Conservation (phyloP, 1,140 invertebrate genomes). For the Cotesia vestalis region DNA sequence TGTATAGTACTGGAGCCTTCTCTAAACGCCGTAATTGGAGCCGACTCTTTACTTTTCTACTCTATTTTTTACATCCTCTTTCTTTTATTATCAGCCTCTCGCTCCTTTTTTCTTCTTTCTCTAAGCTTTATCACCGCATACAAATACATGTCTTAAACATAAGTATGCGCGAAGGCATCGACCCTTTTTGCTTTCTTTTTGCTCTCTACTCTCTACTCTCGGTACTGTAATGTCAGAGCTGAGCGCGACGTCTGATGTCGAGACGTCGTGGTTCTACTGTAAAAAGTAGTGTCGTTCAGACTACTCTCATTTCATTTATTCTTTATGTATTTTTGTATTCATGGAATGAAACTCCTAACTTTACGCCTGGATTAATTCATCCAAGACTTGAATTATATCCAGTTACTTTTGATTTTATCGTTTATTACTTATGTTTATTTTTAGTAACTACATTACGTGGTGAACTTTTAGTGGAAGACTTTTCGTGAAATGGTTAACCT, state of each 20-base stretch:
- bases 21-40: slow-evolving; percentile 60
- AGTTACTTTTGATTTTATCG: too few relatives aligned
- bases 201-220: neutral
- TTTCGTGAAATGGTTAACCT: too few relatives aligned
- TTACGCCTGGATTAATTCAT: too few relatives aligned
- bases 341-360: too few relatives aligned
- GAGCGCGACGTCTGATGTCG: neutral
- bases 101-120: slow-evolving; percentile 1
- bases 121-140: slow-evolving; percentile 12
- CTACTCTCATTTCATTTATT: too few relatives aligned
- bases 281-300: too few relatives aligned
- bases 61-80: slow-evolving; percentile 7
- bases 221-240: too few relatives aligned
- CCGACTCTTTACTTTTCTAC: slow-evolving; percentile 42
- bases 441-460: too few relatives aligned
- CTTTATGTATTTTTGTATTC: too few relatives aligned
- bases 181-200: neutral
- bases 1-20: slow-evolving; percentile 36
- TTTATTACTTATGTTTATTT: too few relatives aligned
- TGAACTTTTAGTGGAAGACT: too few relatives aligned
- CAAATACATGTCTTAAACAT: slow-evolving; percentile 23
- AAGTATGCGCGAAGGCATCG: slow-evolving; percentile 12
- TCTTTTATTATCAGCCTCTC: slow-evolving; percentile 18
- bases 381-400: too few relatives aligned
- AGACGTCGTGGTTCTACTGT: slow-evolving; percentile 3